Evolutionary conservation across 2,113 vertebrate genomes (phyloP), one percentile per base, ranked within the genome.

Genomic region (Gambusia affinis): DNA sequence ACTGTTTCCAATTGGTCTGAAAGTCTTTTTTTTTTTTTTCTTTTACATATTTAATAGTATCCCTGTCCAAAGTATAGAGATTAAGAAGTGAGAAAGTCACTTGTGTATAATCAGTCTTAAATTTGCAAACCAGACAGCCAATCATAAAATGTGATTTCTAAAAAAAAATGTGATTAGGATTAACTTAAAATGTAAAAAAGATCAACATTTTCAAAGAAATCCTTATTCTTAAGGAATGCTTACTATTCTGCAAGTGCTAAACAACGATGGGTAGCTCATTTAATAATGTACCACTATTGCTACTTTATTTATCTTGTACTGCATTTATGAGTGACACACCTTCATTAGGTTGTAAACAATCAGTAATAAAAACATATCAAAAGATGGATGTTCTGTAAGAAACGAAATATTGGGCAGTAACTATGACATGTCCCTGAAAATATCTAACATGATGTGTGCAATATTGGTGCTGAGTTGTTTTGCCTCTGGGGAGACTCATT

Each of bases 341-440:
- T 47, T 47, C 44, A 47, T 19, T 47, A 19, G 17, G 44, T 47
- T 17, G 5, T 6, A 19, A 5, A 47, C 29, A 70, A 19, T 64
- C 61, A 44, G n/a, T n/a, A 28, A 22, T n/a, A 19, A 65, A 60
- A 14, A 37, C 42, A 66, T 28, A 57, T n/a, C 61, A 31, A 73
- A 22, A 72, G 77, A 70, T 61, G 86, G 39, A 76, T 64, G 29
- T 71, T 17, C 29, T 86, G 60, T 85, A 68, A 61, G 4, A 42
- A 42, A 76, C 61, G 44, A 64, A 35, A 47, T 62, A 29, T 74
- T 70, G 14, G 51, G n/a, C 69, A 28, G 37, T 76, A 74, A 79
- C 78, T 69, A 83, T 64, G 47, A 81, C 77, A 79, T 90, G 79
- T 90, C 82, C 73, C 79, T 81, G 24, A 81, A 74, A 72, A 60